Percentiles rank a stretch among this genome's conserved stretches.
Evolutionary conservation across 2,113 vertebrate species (phyloP).

Genomic region (Rhabdomys dilectus): DNA sequence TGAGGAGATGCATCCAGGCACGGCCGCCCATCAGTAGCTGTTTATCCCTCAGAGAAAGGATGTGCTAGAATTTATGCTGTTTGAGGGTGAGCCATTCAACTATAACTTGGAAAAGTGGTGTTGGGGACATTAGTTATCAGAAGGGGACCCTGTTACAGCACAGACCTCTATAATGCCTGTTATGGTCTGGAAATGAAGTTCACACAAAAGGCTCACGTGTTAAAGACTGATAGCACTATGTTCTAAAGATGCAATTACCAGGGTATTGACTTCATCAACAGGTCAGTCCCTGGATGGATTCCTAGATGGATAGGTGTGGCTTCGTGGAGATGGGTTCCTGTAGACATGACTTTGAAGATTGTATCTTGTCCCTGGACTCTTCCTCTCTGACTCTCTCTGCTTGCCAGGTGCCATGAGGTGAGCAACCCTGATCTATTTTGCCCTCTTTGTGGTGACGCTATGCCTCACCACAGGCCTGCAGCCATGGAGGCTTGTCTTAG

Average conservation of each 20-base stretch:
- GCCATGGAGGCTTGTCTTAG: too few relatives aligned
- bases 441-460: too few relatives aligned
- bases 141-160: not conserved
- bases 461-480: not conserved
- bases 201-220: not conserved
- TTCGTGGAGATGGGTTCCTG: not conserved
- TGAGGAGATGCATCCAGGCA: not conserved
- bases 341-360: not conserved
- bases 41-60: not conserved
- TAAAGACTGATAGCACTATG: not conserved
- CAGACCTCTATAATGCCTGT: not conserved
- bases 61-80: not conserved
- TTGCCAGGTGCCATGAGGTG: not conserved
- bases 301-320: not conserved
- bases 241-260: not conserved
- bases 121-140: not conserved
- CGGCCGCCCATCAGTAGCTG: not conserved
- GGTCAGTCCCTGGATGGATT: not conserved
- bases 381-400: not conserved
- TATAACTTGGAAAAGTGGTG: not conserved
- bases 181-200: not conserved
- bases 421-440: not conserved
- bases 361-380: not conserved
- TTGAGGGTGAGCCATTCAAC: not conserved
- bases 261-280: not conserved